phyloP scores from a whole-genome alignment of 2,113 vertebrate species.

The Psilopogon haemacephalus region DNA sequence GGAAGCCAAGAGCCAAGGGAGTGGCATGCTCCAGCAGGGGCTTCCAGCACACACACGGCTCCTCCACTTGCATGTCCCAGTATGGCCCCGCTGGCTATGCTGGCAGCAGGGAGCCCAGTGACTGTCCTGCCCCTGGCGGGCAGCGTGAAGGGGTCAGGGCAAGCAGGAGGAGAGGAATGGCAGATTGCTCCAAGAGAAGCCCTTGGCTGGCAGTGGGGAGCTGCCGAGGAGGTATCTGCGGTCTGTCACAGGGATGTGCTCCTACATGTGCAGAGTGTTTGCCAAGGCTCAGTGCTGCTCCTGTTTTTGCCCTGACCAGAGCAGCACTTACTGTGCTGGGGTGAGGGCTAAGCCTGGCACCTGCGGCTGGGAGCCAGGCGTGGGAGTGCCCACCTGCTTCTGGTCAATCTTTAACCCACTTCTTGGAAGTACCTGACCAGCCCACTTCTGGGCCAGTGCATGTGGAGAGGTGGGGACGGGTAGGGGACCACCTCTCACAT shows the following conservation, averaged over 20 bases:
- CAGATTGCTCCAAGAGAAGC: neutral
- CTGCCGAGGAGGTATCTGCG: neutral
- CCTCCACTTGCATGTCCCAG: neutral
- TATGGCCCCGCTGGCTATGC: neutral
- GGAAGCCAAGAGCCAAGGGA: slow-evolving; percentile 47
- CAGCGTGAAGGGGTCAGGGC: neutral
- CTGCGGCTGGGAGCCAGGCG: neutral
- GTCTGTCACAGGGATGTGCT: neutral
- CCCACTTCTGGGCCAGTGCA: neutral
- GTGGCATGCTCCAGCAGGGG: neutral
- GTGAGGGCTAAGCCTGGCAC: neutral
- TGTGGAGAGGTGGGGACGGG: neutral
- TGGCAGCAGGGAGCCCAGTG: neutral
- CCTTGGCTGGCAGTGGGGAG: neutral
- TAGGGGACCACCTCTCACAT: neutral
- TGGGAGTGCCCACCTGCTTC: neutral
- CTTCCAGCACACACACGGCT: neutral
- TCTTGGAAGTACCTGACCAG: neutral
- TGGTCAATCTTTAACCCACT: neutral
- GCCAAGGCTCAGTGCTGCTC: accelerated
- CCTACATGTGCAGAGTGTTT: accelerated
- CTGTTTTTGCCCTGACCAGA: neutral
- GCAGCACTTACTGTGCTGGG: accelerated
- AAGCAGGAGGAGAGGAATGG: neutral
- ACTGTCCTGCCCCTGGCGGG: accelerated